These are phyloP conservation scores for Eubasilissa regina DNA, from an alignment of 1,140 invertebrate species.

Conservation along the genomic window DNA sequence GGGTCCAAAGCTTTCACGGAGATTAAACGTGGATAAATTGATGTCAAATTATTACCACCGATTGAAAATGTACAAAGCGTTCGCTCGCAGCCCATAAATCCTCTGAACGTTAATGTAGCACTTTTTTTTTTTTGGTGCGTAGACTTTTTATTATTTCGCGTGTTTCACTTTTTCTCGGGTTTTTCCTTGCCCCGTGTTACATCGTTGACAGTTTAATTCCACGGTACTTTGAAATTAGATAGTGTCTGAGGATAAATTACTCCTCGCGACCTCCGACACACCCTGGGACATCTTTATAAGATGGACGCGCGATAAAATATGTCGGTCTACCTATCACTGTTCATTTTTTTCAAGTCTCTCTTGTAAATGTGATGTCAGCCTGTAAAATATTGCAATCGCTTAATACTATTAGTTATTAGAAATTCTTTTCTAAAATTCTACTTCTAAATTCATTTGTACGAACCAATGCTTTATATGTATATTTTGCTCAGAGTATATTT, in stretches of 20 bases:
- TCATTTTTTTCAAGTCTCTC: not conserved
- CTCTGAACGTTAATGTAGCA: not conserved
- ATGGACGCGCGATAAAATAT: conserved; percentile 11
- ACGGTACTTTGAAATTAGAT: conserved; percentile 55
- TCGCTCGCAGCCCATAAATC: not conserved
- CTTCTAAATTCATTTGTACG: no score
- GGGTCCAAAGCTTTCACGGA: not conserved
- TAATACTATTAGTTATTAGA: no score
- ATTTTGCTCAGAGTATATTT: no score
- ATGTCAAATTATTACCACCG: conserved; percentile 24
- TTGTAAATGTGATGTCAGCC: no score
- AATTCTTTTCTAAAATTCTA: no score
- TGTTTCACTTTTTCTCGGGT: conserved; percentile 16
- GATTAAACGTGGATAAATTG: conserved; percentile 16
- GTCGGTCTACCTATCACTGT: not conserved
- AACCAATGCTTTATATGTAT: no score
- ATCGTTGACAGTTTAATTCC: conserved; percentile 56
- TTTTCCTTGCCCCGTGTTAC: conserved; percentile 51
- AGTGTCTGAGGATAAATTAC: conserved; percentile 58
- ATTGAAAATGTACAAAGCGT: conserved; percentile 16
- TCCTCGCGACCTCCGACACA: conserved; percentile 6
- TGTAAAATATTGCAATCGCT: no score
- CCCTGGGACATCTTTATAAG: conserved; percentile 4
- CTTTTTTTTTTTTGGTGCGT: conserved; percentile 17
- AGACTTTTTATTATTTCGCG: not conserved